Percentiles rank a stretch among this genome's conserved stretches.
Conservation (phyloP, 2,888 invertebrate genomes). For the Acrobasis consociella region DNA sequence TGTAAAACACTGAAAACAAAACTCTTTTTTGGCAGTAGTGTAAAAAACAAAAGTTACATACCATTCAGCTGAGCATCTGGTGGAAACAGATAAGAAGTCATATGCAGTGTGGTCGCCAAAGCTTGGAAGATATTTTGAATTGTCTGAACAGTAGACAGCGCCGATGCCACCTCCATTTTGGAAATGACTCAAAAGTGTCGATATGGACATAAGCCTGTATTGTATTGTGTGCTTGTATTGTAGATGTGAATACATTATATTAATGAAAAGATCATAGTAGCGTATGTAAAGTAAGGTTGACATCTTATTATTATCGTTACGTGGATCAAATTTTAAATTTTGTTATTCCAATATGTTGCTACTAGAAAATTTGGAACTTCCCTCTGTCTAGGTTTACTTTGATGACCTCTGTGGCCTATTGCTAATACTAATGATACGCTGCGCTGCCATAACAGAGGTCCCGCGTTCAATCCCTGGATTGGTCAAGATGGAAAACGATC, state of each 20-base stretch:
- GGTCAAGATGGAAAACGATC: too few relatives aligned
- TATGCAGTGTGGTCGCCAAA: neutral
- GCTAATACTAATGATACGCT: too few relatives aligned
- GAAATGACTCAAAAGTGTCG: neutral
- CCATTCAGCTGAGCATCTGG: neutral
- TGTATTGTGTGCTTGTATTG: neutral
- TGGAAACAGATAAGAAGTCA: neutral
- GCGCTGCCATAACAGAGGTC: too few relatives aligned
- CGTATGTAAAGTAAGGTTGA: neutral
- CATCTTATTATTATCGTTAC: too few relatives aligned
- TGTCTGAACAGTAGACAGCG: neutral
- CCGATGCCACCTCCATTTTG: conserved; percentile 1
- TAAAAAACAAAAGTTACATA: neutral
- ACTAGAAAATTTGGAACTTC: too few relatives aligned
- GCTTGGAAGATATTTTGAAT: neutral
- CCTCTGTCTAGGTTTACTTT: too few relatives aligned
- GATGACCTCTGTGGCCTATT: too few relatives aligned
- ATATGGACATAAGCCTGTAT: neutral
- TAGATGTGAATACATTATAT: neutral
- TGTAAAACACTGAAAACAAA: too few relatives aligned
- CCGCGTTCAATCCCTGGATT: too few relatives aligned
- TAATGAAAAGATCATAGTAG: neutral
- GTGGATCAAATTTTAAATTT: too few relatives aligned
- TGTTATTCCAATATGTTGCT: too few relatives aligned
- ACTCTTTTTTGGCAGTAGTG: too few relatives aligned